phyloP scores from a whole-genome alignment of 2,797 vertebrate genomes.

The Microctenopoma stevenorrisi region DNA sequence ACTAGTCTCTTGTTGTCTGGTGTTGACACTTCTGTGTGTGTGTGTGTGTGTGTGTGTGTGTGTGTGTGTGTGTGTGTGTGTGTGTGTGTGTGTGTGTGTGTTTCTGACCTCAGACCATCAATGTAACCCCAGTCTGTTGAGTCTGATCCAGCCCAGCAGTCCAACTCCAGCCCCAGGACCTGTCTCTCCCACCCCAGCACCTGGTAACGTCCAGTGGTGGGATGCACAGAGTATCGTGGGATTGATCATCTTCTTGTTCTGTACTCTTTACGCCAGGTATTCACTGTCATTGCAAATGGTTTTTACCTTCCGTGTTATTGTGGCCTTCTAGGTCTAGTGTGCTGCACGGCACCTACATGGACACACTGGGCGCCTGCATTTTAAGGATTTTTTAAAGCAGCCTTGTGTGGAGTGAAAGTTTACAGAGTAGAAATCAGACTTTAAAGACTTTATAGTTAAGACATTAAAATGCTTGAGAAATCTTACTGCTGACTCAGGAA shows the following conservation, averaged over 20 bases:
- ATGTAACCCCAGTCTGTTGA: constrained; percentile 92
- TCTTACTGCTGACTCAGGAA: no score
- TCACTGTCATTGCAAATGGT: neutral
- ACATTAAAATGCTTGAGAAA: no score
- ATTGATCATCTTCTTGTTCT: constrained; percentile 89
- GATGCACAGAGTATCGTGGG: constrained; percentile 91
- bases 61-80: no score
- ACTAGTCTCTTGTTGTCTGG: neutral
- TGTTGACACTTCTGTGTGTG: neutral
- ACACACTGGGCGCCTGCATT: neutral
- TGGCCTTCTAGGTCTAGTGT: no score
- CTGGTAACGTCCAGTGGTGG: constrained; percentile 85
- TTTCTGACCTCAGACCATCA: constrained; percentile 74
- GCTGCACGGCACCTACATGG: neutral
- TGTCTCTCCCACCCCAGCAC: accelerated
- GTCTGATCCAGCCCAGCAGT: constrained; percentile 61
- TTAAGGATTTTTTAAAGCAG: neutral
- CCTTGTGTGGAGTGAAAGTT: neutral
- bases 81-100: no score
- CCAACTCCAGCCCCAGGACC: constrained; percentile 59
- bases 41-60: no score
- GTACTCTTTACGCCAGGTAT: constrained; percentile 93
- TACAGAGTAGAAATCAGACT: no score
- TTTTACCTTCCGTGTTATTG: neutral
- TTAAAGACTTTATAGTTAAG: no score